Conservation (phyloP, 1,140 invertebrate genomes). For the Aphelenchoides fujianensis region DNA sequence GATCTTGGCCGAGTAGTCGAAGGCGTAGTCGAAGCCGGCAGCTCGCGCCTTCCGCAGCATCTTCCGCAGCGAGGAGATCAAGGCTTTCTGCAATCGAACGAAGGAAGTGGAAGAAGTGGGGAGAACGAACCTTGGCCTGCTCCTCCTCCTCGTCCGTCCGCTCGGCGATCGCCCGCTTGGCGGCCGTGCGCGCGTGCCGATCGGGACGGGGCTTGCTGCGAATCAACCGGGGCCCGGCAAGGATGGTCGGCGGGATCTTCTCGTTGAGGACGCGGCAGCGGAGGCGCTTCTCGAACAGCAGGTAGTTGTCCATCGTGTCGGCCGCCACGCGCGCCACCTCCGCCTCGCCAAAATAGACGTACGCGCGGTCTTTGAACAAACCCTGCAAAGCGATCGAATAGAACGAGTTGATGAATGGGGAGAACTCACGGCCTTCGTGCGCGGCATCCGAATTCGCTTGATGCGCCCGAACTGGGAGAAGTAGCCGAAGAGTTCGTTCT, state of each 20-base stretch:
- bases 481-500: constrained; percentile 77
- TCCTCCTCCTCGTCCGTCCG: constrained; percentile 30
- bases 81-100: constrained; percentile 20
- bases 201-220: not conserved
- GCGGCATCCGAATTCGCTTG: constrained; percentile 71
- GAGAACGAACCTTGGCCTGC: constrained; percentile 16
- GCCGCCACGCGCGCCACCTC: constrained; percentile 88
- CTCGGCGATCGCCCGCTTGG: constrained; percentile 11
- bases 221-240: constrained; percentile 8
- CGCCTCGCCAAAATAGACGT: constrained; percentile 76
- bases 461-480: constrained; percentile 86
- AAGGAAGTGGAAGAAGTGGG: constrained; percentile 16
- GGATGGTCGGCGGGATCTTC: constrained; percentile 27
- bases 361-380: constrained; percentile 79
- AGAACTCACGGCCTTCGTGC: constrained; percentile 71
- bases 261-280: constrained; percentile 67
- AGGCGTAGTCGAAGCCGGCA: constrained; percentile 37
- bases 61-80: constrained; percentile 6
- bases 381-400: constrained; percentile 64
- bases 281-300: constrained; percentile 78
- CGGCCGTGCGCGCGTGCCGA: not conserved
- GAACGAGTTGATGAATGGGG: not conserved
- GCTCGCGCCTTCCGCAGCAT: constrained; percentile 28
- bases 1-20: constrained; percentile 30
- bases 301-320: constrained; percentile 93